Evolutionary conservation across 2,797 vertebrate genomes (phyloP), one percentile per base, ranked within the genome.

Genomic region (Sebastes itinus): DNA sequence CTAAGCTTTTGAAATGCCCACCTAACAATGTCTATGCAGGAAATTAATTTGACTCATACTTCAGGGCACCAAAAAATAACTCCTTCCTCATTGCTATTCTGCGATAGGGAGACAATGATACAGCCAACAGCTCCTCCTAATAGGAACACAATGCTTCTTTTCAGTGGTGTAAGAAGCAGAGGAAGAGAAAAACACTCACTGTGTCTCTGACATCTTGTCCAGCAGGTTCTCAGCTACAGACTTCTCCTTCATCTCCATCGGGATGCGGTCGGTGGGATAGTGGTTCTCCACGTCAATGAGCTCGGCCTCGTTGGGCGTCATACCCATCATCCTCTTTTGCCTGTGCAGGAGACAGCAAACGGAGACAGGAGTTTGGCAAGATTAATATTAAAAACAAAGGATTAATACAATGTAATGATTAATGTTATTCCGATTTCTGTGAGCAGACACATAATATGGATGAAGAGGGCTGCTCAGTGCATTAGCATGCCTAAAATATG

Each of bases 321-420:
- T 98, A 77, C 97, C 97, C 97, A 98, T 98, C 95, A 96, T 97
- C 86, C 97, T 95, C 93, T 98, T 98, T 71, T 96, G 95, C 92
- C 97, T 97, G 78, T 8, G n/a, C 16, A 72, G 33, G 38, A 71
- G 20, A 78, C 49, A 85, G 46, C 28, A 62, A 10, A 11, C 11
- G 8, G 13, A 52, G 18, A 49, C 3, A n/a, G 28, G 22, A 49
- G 64, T 27, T 72, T 38, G 52, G 20, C 9, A 22, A 14, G 16
- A 58, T 80, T 52, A 14, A 30, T 56, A 32, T 0, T 49, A 3
- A 76, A 73, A 33, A 16, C 1, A 52, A 20, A 76, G 4, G 9
- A 49, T 6, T 67, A 16, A 60, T 8, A 18, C 46, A 30, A n/a
- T 11, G 4, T 14, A n/a, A 9, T 46, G 38, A 62, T 61, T 10